Conservation (phyloP, 53 echinoderm and acorn worm genomes). For the Hippasteria phrygiana region DNA sequence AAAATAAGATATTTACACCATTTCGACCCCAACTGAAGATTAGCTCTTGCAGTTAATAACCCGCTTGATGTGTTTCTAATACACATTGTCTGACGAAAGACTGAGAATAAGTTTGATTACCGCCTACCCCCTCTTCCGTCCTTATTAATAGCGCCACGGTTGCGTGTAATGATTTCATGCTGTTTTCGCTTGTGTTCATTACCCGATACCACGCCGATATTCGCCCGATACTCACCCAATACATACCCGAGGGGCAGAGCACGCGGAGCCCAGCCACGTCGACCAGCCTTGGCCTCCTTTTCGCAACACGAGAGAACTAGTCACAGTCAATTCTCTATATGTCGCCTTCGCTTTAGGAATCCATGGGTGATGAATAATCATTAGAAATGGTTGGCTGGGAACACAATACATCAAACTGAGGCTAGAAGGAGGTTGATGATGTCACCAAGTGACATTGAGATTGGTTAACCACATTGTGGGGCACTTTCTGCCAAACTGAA, state of each 20-base stretch:
- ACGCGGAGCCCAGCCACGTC: neutral
- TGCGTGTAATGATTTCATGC: slow-evolving; percentile 41
- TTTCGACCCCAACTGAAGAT: too few relatives aligned
- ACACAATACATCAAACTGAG: neutral
- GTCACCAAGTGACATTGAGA: neutral
- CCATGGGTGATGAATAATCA: neutral
- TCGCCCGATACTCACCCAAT: neutral
- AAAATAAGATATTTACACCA: too few relatives aligned
- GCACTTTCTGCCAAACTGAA: neutral
- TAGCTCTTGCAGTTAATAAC: too few relatives aligned
- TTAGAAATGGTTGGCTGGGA: slow-evolving; percentile 27
- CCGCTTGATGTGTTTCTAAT: too few relatives aligned
- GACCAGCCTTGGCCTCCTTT: slow-evolving; percentile 20
- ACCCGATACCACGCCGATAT: neutral
- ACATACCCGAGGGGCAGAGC: neutral
- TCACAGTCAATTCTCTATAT: neutral
- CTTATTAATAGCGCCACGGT: neutral
- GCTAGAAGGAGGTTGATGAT: neutral
- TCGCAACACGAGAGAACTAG: slow-evolving; percentile 9
- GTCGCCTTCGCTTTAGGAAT: slow-evolving; percentile 25
- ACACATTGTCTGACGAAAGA: too few relatives aligned
- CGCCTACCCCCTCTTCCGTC: neutral
- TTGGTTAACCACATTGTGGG: neutral
- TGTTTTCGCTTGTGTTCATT: neutral
- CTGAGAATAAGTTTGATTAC: too few relatives aligned